A percentile compares a stretch with the other conserved stretches of the same genome.
These are phyloP conservation scores for Dryomyza anilis DNA, from an alignment of 2,888 invertebrate genomes.

Conservation along the genomic window DNA sequence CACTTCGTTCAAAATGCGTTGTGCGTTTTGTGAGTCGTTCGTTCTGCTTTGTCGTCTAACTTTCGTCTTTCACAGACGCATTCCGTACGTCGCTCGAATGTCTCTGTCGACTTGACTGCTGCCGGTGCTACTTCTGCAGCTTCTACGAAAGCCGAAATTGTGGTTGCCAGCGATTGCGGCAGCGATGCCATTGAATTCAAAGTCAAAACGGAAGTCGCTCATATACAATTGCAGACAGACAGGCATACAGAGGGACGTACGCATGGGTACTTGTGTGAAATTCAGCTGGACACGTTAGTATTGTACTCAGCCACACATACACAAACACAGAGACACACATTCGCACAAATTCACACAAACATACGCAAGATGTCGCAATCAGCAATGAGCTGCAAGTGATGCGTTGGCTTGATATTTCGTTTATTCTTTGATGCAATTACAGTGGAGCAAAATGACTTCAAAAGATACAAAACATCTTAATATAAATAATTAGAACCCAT, in stretches of 20 bases:
- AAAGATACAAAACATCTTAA: too few species aligned
- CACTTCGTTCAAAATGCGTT: neutral
- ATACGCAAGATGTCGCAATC: slow-evolving; percentile 10
- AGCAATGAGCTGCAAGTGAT: slow-evolving; percentile 6
- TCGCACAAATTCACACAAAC: neutral
- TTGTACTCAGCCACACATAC: too few species aligned
- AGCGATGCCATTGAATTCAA: slow-evolving; percentile 1
- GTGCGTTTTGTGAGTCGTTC: neutral
- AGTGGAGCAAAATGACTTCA: too few species aligned
- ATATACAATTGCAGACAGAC: neutral
- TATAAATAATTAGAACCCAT: too few species aligned
- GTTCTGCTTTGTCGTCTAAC: neutral
- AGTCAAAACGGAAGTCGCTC: slow-evolving; percentile 21
- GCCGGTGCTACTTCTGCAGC: neutral
- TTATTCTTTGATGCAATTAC: too few species aligned
- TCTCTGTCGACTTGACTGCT: neutral
- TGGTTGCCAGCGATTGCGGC: neutral
- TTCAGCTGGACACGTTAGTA: neutral
- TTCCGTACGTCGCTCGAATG: neutral
- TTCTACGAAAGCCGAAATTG: neutral
- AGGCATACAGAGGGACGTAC: neutral
- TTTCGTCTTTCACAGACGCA: neutral
- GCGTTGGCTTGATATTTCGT: too few species aligned
- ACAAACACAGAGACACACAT: neutral
- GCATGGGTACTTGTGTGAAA: neutral